Conservation (phyloP, 2,888 invertebrate genomes). For the Drosophila acutilabella region DNA sequence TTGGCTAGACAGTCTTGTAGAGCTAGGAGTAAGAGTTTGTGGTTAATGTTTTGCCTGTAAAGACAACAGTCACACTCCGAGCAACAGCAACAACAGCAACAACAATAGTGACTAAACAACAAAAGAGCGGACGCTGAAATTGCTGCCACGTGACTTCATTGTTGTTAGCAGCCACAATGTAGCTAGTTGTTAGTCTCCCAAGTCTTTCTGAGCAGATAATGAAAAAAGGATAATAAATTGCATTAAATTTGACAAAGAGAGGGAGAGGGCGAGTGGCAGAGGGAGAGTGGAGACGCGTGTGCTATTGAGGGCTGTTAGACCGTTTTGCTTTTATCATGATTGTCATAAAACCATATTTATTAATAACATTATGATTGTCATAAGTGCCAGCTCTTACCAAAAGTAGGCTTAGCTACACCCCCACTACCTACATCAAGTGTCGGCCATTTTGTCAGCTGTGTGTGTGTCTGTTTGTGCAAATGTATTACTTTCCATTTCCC, state of each 20-base stretch:
- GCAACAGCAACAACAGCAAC: slow-evolving; percentile 22
- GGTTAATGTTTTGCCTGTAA: slow-evolving; percentile 61
- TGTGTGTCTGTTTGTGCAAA: not conserved
- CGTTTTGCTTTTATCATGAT: slow-evolving; percentile 70
- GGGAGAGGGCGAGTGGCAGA: too few relatives aligned
- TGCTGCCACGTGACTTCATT: slow-evolving; percentile 85
- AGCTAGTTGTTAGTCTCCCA: slow-evolving; percentile 28
- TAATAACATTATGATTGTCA: slow-evolving; percentile 78
- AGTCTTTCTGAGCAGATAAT: slow-evolving; percentile 64
- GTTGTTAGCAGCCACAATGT: slow-evolving; percentile 59
- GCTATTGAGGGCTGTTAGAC: slow-evolving; percentile 43
- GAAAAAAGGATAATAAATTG: slow-evolving; percentile 84
- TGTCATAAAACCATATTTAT: slow-evolving; percentile 72
- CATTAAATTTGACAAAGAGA: slow-evolving; percentile 82
- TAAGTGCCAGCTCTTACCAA: slow-evolving; percentile 28
- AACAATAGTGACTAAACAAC: slow-evolving; percentile 22
- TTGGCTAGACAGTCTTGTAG: slow-evolving; percentile 21
- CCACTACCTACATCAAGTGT: not conserved
- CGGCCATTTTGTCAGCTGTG: slow-evolving; percentile 15
- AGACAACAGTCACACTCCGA: slow-evolving; percentile 52
- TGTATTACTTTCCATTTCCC: slow-evolving; percentile 3
- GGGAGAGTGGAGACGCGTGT: slow-evolving; percentile 45
- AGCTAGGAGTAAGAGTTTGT: slow-evolving; percentile 48
- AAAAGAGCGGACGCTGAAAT: slow-evolving; percentile 82
- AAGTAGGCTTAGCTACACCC: not conserved